Conservation (phyloP, 1,140 invertebrate species). For the Pseudoatta argentina region DNA sequence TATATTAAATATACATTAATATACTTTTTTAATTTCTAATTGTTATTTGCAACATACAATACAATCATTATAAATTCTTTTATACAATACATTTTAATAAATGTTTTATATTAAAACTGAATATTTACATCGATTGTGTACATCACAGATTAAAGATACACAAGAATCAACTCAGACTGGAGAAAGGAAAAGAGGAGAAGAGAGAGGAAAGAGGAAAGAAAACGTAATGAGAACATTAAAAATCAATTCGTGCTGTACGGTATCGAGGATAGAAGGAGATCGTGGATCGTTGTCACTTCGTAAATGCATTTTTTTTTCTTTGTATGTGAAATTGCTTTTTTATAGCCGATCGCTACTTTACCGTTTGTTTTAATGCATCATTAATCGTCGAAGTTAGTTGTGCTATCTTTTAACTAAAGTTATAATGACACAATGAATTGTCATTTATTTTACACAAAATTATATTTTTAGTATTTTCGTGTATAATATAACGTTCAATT, state of each 20-base stretch:
- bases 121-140: background rate
- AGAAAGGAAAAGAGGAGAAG: background rate
- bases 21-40: background rate
- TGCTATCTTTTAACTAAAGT: slow-evolving; percentile 40
- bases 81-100: background rate
- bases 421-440: background rate
- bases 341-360: slow-evolving; percentile 22
- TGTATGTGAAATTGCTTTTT: slow-evolving; percentile 26
- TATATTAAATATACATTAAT: background rate
- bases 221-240: slow-evolving; percentile 62
- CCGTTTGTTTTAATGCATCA: slow-evolving; percentile 53
- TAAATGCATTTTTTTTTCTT: slow-evolving; percentile 16
- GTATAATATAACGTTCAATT: background rate
- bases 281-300: slow-evolving; percentile 44
- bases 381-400: slow-evolving; percentile 48
- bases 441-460: background rate
- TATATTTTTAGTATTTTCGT: background rate
- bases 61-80: background rate
- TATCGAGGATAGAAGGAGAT: slow-evolving; percentile 16
- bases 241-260: slow-evolving; percentile 66
- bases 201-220: background rate
- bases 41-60: background rate
- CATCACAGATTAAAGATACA: background rate
- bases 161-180: background rate
- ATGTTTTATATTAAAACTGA: background rate